Conservation (phyloP, 2,888 invertebrate genomes). For the Tachystola acroxantha region DNA sequence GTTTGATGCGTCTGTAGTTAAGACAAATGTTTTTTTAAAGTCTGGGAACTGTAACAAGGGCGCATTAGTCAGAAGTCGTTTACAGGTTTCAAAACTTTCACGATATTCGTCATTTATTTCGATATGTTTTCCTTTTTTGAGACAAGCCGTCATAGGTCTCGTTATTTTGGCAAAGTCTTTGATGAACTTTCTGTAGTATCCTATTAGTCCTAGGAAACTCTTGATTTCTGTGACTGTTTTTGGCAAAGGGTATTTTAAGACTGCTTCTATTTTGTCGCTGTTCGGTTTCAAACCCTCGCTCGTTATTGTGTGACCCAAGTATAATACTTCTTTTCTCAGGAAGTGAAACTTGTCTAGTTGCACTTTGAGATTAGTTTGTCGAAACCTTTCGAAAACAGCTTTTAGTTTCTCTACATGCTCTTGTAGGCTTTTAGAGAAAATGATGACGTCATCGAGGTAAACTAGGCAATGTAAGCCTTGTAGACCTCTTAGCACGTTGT, state of each 20-base stretch:
- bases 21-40: background rate
- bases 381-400: no score
- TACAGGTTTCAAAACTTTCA: conserved; percentile 13
- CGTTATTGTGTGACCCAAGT: no score
- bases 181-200: no score
- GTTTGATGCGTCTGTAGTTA: conserved; percentile 21
- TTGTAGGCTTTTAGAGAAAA: conserved; percentile 22
- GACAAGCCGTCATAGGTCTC: conserved; percentile 1
- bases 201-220: no score
- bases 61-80: background rate
- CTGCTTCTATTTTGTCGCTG: conserved; percentile 10
- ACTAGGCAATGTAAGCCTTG: no score
- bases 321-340: conserved; percentile 17
- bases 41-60: background rate
- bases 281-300: conserved; percentile 18
- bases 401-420: no score
- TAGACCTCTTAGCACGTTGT: no score
- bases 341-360: conserved; percentile 22
- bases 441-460: no score
- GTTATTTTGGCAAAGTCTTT: conserved; percentile 22
- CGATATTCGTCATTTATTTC: conserved; percentile 14
- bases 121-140: conserved; percentile 8
- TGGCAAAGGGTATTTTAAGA: conserved; percentile 8
- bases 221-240: conserved; percentile 10
- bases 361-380: conserved; percentile 19